These are phyloP conservation scores for Entomobrya multifasciata DNA, from an alignment of 2,888 invertebrate species.

Conservation along the genomic window DNA sequence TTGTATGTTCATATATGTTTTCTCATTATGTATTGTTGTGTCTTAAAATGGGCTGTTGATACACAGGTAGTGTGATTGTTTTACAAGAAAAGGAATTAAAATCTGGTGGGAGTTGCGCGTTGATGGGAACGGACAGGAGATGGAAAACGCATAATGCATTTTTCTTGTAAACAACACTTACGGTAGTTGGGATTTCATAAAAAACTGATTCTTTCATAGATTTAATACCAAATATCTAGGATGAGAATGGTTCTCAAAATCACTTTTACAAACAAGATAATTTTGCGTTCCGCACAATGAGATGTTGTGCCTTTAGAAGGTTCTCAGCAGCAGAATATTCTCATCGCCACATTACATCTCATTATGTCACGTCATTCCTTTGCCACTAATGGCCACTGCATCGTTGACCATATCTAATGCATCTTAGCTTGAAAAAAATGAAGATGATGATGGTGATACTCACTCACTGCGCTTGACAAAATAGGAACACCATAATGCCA, in stretches of 20 bases:
- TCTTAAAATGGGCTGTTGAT: too few species aligned
- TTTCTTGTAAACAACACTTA: slow-evolving; percentile 14
- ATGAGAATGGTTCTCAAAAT: too few species aligned
- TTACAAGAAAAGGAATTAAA: neutral
- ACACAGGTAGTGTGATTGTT: too few species aligned
- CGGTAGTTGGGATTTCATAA: slow-evolving; percentile 5
- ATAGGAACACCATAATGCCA: slow-evolving; percentile 2
- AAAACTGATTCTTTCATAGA: neutral
- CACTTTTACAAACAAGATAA: neutral
- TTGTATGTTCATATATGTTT: too few species aligned
- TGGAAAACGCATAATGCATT: neutral
- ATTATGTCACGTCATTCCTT: slow-evolving; percentile 63
- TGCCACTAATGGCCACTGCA: slow-evolving; percentile 49
- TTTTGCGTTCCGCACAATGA: neutral
- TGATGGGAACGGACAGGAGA: neutral
- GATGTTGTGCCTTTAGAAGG: neutral
- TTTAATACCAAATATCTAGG: neutral
- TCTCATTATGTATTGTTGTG: too few species aligned
- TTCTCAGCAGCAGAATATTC: neutral
- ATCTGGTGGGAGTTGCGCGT: neutral
- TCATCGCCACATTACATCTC: slow-evolving; percentile 30
- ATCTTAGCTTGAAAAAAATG: slow-evolving; percentile 30
- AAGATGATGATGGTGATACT: slow-evolving; percentile 8
- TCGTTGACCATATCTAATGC: slow-evolving; percentile 63
- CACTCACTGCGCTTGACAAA: neutral